Base-by-base conservation (phyloP, 2,888 invertebrate species). In the Callosobruchus maculatus region DNA sequence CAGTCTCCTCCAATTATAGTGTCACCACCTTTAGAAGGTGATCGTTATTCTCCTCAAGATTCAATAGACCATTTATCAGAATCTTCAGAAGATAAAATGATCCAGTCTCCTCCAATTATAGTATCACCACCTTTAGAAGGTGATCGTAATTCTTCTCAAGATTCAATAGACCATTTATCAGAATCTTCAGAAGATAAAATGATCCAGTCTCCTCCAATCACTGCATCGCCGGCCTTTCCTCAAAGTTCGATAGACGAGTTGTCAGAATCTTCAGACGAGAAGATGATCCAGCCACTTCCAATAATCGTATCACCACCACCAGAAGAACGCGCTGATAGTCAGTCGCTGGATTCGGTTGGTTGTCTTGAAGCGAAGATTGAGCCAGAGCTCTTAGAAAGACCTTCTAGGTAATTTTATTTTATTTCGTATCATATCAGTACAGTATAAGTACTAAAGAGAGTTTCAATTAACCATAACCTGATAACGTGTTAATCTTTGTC, bases 1-100 rank as follows among this genome's bases (percentile, higher is more conserved):
- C 74, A 67, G 21, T 76, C 78, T 5, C 74, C 77, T 66, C 73
- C 76, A 4, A 76, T 73, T 22, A n/a, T n/a, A n/a, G n/a, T n/a
- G n/a, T n/a, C n/a, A n/a, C n/a, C n/a, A n/a, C n/a, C n/a, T n/a
- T n/a, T n/a, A n/a, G n/a, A n/a, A n/a, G n/a, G n/a, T n/a, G n/a
- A n/a, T n/a, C n/a, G n/a, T n/a, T n/a, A n/a, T n/a, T n/a, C 49
- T 49, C 49, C 49, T 49, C 1, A 49, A 1, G 49, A 18, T 49
- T 49, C 49, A 18, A 13, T 13, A 49, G 69, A 69, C 20, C 5
- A 21, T 1, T 49, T 49, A 49, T 49, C 18, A 49, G 7, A 7
- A 49, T 49, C 49, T 13, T 49, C 49, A 7, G 70, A 70, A 18
- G 20, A 18, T 13, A 49, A 49, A 18, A 49, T 49, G 49, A 18